phyloP scores from a whole-genome alignment of 2,797 vertebrate species.

The Cossypha caffra region DNA sequence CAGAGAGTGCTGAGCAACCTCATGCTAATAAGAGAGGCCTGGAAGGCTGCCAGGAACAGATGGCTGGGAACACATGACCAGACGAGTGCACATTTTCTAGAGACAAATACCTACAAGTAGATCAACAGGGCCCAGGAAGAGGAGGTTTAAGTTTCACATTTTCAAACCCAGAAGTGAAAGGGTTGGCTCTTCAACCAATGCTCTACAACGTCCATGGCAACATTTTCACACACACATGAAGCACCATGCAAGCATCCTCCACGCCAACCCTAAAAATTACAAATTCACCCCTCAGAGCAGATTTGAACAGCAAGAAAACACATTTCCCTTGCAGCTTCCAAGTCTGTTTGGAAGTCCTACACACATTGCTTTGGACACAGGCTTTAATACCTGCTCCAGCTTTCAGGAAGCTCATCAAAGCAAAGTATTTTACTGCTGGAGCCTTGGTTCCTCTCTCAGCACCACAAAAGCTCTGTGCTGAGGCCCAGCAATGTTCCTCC shows the following conservation, averaged over 20 bases:
- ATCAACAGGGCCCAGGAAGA: constrained; percentile 27
- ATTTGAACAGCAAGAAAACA: not conserved
- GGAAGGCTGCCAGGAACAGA: constrained; percentile 27
- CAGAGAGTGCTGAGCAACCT: constrained; percentile 43
- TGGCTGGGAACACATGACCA: constrained; percentile 41
- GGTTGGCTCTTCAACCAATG: not conserved
- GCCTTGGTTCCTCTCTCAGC: not conserved
- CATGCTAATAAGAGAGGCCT: constrained; percentile 16
- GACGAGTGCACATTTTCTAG: constrained; percentile 31
- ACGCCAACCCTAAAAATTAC: not conserved
- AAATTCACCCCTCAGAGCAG: not conserved
- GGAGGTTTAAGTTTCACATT: constrained; percentile 15
- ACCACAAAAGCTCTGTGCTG: not conserved
- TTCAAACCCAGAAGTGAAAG: not conserved
- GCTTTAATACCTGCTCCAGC: not conserved
- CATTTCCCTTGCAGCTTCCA: not conserved
- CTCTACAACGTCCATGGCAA: fast-evolving
- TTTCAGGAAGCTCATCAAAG: not conserved
- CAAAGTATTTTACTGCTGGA: not conserved
- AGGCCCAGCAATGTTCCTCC: not conserved
- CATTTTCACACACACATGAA: not conserved
- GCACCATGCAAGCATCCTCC: not conserved
- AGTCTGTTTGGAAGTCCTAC: not conserved
- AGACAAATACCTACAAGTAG: constrained; percentile 63
- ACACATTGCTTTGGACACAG: fast-evolving